Evolutionary conservation across 2,888 invertebrate species (phyloP).

Genomic region (Caenorhabditis doughertyi): DNA sequence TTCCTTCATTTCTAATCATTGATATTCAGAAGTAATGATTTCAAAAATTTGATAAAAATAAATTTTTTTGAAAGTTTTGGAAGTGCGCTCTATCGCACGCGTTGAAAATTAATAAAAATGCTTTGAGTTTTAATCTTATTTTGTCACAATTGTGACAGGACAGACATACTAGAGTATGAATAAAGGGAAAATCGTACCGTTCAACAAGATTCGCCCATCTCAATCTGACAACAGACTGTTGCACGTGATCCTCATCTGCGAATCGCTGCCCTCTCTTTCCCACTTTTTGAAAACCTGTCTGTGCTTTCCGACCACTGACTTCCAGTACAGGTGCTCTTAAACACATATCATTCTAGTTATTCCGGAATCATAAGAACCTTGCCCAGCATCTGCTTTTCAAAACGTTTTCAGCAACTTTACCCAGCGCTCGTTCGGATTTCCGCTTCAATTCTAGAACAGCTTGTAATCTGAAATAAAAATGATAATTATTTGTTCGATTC

Average conservation of each 20-base stretch:
- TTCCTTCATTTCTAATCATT: neutral
- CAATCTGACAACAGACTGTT: slow-evolving; percentile 31
- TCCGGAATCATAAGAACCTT: neutral
- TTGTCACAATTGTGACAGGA: neutral
- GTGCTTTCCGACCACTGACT: slow-evolving; percentile 28
- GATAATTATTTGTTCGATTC: neutral
- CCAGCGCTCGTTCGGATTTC: neutral
- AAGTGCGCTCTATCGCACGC: slow-evolving; percentile 5
- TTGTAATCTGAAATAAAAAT: slow-evolving; percentile 20
- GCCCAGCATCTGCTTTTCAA: slow-evolving; percentile 45
- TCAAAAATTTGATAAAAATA: no score
- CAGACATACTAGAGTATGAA: neutral
- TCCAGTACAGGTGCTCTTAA: slow-evolving; percentile 45
- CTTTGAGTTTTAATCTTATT: neutral
- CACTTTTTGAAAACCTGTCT: neutral
- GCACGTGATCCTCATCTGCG: neutral
- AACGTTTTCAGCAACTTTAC: neutral
- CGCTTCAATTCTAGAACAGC: slow-evolving; percentile 26
- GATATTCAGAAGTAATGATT: neutral
- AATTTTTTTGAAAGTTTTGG: neutral
- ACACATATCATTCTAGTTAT: neutral
- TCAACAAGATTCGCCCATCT: slow-evolving; percentile 36
- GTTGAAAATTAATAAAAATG: neutral
- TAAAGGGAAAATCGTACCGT: neutral
- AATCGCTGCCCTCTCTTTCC: slow-evolving; percentile 25